Base-by-base conservation (phyloP, 2,797 vertebrate genomes). In the Sebastes miniatus region DNA sequence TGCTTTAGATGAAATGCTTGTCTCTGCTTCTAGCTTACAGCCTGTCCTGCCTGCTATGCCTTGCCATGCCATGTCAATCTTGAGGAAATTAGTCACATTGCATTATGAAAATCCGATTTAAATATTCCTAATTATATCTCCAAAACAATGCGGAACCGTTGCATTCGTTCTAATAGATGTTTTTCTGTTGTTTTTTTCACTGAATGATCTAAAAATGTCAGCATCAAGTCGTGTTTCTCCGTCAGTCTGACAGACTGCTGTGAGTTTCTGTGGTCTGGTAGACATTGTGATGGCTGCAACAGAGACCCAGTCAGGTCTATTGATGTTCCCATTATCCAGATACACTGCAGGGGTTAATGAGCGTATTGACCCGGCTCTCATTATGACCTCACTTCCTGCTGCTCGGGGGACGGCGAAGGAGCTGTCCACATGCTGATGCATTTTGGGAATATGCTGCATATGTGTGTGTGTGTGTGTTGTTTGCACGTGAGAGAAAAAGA, bases 331-430 rank as follows among this genome's bases (percentile, higher is more conserved):
- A 87, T 94, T 88, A 94, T 94, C 88, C 86, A 83, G 79, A 88
- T 77, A 76, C 92, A 85, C 93, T 87, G 78, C 87, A 88, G 90
- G 91, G 89, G 91, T 92, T 94, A 94, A 94, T 93, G 91, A 93
- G 84, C 83, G 67, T 90, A 92, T 93, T 91, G 92, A 93, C 90
- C 86, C 0, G 31, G 69, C 75, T 84, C 79, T 92, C 83, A 89
- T 92, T 91, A 94, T 94, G 88, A 93, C 88, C 91, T 95, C 93
- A 93, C 93, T 94, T 93, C 93, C 92, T 94, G 85, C 92, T 90
- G 92, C 86, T 93, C 24, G 9, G 83, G 43, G 81, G 83, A 89
- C 11, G 9, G 39, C 50, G 18, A 79, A 64, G 73, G 80, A 80
- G 74, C 70, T 77, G 67, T 73, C 32, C 3, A 14, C 77, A 80